A percentile compares a stretch with the other conserved stretches of the same genome.
phyloP scores from a whole-genome alignment of 1,140 invertebrate species.

The Pogonognathellus flavescens region DNA sequence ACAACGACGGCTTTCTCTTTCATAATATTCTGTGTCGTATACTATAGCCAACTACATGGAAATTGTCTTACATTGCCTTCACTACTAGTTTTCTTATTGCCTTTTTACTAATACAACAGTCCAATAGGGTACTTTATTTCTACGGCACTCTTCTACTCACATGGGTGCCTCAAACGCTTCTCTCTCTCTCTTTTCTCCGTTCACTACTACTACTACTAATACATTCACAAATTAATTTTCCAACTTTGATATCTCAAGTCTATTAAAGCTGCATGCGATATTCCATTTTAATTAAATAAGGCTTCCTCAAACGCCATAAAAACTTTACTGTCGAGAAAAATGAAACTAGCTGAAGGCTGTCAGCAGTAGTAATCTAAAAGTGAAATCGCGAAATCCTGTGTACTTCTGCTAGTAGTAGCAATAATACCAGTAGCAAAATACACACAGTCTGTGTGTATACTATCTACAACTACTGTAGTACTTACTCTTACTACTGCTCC shows the following conservation, averaged over 20 bases:
- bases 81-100: constrained; percentile 37
- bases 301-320: background rate
- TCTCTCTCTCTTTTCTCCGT: background rate
- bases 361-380: too few species aligned
- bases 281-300: constrained; percentile 28
- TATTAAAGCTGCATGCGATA: constrained; percentile 27
- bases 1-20: background rate
- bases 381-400: too few species aligned
- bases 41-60: constrained; percentile 2
- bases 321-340: background rate
- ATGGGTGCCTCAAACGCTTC: constrained; percentile 2
- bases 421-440: background rate
- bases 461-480: constrained; percentile 2
- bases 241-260: constrained; percentile 25
- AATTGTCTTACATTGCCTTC: constrained; percentile 36
- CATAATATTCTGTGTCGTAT: background rate
- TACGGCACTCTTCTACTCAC: background rate
- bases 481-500: background rate
- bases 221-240: constrained; percentile 40
- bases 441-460: background rate
- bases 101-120: constrained; percentile 35
- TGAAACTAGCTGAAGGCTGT: background rate
- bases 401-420: too few species aligned
- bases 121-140: constrained; percentile 19
- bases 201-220: background rate